Conservation (phyloP, 2,797 vertebrate species). For the Euphonia xanthogaster region DNA sequence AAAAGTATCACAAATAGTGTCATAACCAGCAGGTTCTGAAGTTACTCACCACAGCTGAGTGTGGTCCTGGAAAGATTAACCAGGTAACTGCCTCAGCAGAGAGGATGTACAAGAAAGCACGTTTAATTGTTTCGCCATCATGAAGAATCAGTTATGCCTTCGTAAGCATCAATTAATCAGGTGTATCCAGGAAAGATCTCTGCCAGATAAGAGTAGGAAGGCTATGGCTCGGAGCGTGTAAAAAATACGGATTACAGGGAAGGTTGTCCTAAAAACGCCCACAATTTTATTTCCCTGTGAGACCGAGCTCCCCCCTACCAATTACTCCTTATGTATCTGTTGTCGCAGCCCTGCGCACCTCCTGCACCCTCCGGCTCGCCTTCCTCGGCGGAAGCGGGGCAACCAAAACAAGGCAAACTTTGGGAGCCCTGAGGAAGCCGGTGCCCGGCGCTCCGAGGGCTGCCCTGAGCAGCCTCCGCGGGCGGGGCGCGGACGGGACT, state of each 20-base stretch:
- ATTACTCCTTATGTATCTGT: neutral
- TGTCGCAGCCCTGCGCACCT: neutral
- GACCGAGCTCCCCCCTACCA: accelerated
- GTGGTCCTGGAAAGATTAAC: neutral
- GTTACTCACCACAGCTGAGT: neutral
- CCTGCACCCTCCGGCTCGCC: neutral
- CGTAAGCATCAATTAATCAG: neutral
- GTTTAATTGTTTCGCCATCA: neutral
- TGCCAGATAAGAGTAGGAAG: neutral
- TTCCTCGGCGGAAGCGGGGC: accelerated
- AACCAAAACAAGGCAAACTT: too few relatives aligned
- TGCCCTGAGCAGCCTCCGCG: neutral
- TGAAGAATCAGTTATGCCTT: neutral
- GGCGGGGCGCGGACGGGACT: neutral
- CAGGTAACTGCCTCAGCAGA: neutral
- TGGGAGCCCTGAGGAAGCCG: accelerated
- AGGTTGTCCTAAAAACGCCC: neutral
- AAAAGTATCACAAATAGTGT: accelerated
- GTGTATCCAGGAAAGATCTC: neutral
- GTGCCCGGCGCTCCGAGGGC: accelerated
- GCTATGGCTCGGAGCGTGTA: neutral
- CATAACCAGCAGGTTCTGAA: neutral
- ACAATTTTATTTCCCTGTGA: neutral
- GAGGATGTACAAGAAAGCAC: neutral
- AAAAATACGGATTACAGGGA: neutral